phyloP scores from a whole-genome alignment of 2,113 vertebrate genomes.

The Percopsis transmontana region DNA sequence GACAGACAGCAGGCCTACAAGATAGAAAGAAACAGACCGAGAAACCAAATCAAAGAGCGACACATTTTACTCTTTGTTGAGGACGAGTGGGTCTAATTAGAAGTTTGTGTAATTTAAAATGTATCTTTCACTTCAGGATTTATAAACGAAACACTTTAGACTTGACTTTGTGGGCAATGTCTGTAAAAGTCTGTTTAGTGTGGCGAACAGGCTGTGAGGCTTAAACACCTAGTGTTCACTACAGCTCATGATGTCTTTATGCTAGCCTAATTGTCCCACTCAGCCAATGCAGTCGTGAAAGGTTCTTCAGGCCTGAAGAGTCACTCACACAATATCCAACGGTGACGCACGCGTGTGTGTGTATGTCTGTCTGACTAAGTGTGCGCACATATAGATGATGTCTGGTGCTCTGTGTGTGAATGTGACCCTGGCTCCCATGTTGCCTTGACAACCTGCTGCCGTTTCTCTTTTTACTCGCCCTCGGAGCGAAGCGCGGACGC shows the following conservation, averaged over 20 bases:
- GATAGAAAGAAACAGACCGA: background rate
- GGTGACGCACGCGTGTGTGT: slow-evolving; percentile 41
- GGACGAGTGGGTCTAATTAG: too few species aligned
- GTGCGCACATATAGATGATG: slow-evolving; percentile 7
- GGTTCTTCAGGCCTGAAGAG: slow-evolving; percentile 49
- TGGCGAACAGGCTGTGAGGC: slow-evolving; percentile 42
- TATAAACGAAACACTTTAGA: too few species aligned
- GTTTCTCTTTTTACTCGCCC: slow-evolving; percentile 63
- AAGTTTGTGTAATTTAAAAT: too few species aligned
- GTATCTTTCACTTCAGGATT: too few species aligned
- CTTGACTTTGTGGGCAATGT: slow-evolving; percentile 24
- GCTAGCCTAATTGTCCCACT: slow-evolving; percentile 49
- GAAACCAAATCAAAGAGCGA: background rate
- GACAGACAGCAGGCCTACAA: slow-evolving; percentile 12
- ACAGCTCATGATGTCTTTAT: slow-evolving; percentile 33
- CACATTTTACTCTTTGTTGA: background rate
- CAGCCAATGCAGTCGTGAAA: slow-evolving; percentile 57
- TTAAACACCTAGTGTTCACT: too few species aligned
- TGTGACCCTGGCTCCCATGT: slow-evolving; percentile 41
- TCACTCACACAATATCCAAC: slow-evolving; percentile 26
- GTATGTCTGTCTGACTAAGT: background rate
- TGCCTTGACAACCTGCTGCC: slow-evolving; percentile 68
- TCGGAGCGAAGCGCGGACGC: slow-evolving; percentile 51
- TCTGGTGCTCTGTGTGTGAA: slow-evolving; percentile 8
- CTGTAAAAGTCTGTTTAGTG: slow-evolving; percentile 39